These are phyloP conservation scores for Athalia cordata DNA, from an alignment of 2,888 invertebrate species.

Conservation along the genomic window DNA sequence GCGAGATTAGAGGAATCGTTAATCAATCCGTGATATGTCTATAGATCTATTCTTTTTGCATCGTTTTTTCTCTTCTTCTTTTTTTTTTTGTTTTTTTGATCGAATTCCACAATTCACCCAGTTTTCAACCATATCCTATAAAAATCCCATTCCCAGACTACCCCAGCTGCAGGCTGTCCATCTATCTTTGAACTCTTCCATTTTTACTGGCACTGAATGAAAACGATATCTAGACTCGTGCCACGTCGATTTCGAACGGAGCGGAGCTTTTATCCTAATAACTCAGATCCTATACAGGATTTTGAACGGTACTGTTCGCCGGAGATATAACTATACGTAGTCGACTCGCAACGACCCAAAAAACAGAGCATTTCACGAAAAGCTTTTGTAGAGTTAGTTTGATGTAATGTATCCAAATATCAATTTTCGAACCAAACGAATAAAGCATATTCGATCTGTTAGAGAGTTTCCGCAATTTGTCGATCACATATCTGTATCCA, in stretches of 20 bases:
- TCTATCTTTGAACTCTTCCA: not conserved
- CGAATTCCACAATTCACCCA: not conserved
- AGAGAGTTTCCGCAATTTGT: no score
- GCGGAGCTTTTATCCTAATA: conserved; percentile 1
- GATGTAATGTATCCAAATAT: no score
- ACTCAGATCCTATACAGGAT: not conserved
- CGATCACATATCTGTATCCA: no score
- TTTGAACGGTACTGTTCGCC: not conserved
- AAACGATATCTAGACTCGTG: not conserved
- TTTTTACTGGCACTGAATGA: not conserved
- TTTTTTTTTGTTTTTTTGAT: not conserved
- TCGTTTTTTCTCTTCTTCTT: not conserved
- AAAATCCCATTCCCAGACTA: no score
- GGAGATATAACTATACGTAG: not conserved
- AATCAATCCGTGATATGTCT: no score
- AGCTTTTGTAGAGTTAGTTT: no score
- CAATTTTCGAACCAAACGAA: no score
- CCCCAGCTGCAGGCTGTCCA: not conserved
- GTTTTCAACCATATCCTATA: not conserved
- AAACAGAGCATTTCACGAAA: no score
- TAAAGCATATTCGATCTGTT: no score
- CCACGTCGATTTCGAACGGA: no score
- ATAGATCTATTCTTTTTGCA: no score
- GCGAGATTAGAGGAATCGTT: not conserved
- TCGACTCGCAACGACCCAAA: not conserved